Percentiles rank a stretch among this genome's conserved stretches.
Evolutionary conservation across 2,113 vertebrate genomes (phyloP).

Genomic region (Crotalus viridis): DNA sequence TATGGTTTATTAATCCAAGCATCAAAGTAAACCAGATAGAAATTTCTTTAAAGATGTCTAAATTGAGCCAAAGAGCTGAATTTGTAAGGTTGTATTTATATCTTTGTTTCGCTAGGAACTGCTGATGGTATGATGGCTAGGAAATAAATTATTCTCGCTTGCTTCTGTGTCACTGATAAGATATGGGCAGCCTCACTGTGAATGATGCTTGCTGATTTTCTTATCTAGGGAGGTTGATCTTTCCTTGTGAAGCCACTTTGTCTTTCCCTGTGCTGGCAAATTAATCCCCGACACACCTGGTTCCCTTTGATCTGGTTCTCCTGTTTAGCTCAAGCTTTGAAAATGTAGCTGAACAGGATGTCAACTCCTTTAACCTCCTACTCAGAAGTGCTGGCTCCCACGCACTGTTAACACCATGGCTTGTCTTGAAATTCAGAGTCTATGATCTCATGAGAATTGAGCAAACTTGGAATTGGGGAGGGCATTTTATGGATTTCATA

Average conservation of each 20-base stretch:
- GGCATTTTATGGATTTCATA: conserved; percentile 48
- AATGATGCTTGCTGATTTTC: accelerated
- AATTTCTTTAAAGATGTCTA: background rate
- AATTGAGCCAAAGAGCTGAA: background rate
- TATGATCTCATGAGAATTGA: conserved; percentile 52
- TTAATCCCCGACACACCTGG: conserved; percentile 47
- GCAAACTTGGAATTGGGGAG: conserved; percentile 49
- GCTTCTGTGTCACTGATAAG: background rate
- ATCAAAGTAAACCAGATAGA: background rate
- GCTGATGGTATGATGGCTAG: background rate
- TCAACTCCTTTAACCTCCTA: conserved; percentile 61
- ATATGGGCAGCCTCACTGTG: accelerated
- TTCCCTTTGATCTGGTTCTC: conserved; percentile 62
- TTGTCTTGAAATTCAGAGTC: conserved; percentile 46
- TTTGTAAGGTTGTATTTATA: background rate
- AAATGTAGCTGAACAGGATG: conserved; percentile 68
- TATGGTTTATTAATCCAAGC: background rate
- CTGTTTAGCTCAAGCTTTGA: conserved; percentile 60
- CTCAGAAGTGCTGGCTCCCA: conserved; percentile 52
- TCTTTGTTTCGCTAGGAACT: background rate
- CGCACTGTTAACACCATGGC: conserved; percentile 26
- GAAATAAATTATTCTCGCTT: background rate
- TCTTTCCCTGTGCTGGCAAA: conserved; percentile 57
- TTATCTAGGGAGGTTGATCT: conserved; percentile 54
- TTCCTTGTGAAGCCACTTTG: conserved; percentile 56